Conservation (phyloP, 1,140 invertebrate genomes). For the Danaus melanippus region DNA sequence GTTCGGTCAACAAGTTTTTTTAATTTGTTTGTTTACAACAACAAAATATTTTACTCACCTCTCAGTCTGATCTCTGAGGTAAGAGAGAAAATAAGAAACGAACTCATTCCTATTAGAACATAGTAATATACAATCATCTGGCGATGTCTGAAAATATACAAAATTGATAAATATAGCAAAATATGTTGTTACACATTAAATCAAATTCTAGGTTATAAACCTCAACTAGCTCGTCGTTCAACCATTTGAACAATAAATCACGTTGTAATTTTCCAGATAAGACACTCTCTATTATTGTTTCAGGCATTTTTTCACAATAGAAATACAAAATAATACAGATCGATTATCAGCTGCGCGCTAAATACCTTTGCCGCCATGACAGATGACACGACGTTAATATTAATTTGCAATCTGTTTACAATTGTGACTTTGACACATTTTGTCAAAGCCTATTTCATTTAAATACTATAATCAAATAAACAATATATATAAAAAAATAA, state of each 20-base stretch:
- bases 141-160: conserved; percentile 40
- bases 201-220: conserved; percentile 43
- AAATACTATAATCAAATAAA: too few species aligned
- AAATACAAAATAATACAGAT: conserved; percentile 29
- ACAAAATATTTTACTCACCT: conserved; percentile 28
- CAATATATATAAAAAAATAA: too few species aligned
- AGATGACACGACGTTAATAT: conserved; percentile 15
- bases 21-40: too few species aligned
- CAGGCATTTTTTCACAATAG: conserved; percentile 44
- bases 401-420: conserved; percentile 4
- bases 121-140: conserved; percentile 50
- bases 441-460: too few species aligned
- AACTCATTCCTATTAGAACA: conserved; percentile 56
- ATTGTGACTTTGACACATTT: too few species aligned
- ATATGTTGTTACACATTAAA: conserved; percentile 3
- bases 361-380: conserved; percentile 28
- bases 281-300: conserved; percentile 55
- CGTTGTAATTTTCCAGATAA: conserved; percentile 47
- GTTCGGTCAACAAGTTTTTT: too few species aligned
- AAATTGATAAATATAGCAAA: conserved; percentile 17
- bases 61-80: conserved; percentile 53
- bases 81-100: conserved; percentile 55
- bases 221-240: conserved; percentile 53
- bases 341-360: conserved; percentile 34
- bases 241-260: conserved; percentile 45